phyloP scores from a whole-genome alignment of 2,888 invertebrate genomes.

The Acronicta psi region DNA sequence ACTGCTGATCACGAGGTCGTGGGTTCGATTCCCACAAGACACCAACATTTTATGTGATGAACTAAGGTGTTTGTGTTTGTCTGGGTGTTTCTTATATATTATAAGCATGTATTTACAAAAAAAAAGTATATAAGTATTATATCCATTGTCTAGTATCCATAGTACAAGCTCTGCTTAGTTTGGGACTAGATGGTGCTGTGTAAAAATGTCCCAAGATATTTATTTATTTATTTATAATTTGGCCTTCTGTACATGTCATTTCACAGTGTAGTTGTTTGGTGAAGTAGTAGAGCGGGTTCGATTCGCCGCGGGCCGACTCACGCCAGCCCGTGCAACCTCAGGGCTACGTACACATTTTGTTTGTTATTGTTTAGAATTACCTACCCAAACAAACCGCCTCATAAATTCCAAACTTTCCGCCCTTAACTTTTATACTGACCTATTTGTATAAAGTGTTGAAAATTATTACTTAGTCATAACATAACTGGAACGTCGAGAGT shows the following conservation, averaged over 20 bases:
- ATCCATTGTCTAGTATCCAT: too few species aligned
- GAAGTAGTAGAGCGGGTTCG: constrained; percentile 57
- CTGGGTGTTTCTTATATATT: too few species aligned
- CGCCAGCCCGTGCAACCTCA: constrained; percentile 51
- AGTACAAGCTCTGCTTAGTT: too few species aligned
- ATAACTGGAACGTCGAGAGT: constrained; percentile 52
- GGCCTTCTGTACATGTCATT: constrained; percentile 25
- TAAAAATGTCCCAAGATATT: too few species aligned
- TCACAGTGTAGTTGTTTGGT: constrained; percentile 56
- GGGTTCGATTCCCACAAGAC: too few species aligned
- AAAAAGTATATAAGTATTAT: too few species aligned
- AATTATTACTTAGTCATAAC: constrained; percentile 65
- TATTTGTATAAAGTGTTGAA: constrained; percentile 70
- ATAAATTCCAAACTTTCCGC: constrained; percentile 78
- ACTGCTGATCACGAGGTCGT: too few species aligned
- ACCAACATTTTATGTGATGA: too few species aligned
- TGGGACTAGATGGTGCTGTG: too few species aligned
- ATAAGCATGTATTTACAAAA: too few species aligned
- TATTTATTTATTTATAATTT: not conserved
- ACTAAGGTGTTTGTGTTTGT: too few species aligned
- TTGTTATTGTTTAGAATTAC: constrained; percentile 83
- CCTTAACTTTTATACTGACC: constrained; percentile 75
- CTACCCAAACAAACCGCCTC: constrained; percentile 75
- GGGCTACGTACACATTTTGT: constrained; percentile 71
- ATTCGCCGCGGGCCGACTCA: constrained; percentile 57